Base-by-base conservation (phyloP, 2,113 vertebrate species). In the Chloroceryle aenea region DNA sequence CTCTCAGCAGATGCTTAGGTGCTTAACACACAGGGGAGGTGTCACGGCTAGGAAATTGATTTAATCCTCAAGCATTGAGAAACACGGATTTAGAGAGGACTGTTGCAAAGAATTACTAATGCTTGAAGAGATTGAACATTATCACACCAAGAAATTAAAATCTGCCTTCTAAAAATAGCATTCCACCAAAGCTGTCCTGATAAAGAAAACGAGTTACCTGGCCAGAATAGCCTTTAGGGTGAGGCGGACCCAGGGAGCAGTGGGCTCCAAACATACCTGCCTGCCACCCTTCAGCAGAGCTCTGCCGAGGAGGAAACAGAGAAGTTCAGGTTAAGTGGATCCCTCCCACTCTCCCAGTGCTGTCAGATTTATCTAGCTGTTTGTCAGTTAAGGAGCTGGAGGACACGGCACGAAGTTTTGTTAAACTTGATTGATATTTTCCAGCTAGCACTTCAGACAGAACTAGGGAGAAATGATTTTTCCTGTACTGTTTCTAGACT, bases 221-320 rank as follows among this genome's bases (percentile, higher is more conserved):
- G 89, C 86, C 77, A 95, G 34, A 82, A 97, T 75, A n/a, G 17
- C 4, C 43, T 80, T 52, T 19, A 93, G 16, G 3, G 76, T 4
- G 63, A 89, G 95, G 58, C 8, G 8, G n/a, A 97, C 90, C 97
- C 98, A 97, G 27, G 58, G 48, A 6, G n/a, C 74, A 4, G 94
- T 14, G n/a, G 97, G 96, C 29, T 98, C 50, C 69, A 98, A n/a
- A 6, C 98, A 98, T 27, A 95, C 73, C 2, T 23, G 12, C 14
- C 45, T 62, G 40, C 87, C 91, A 0, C 34, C 80, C 12, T 14
- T 8, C n/a, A 97, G 90, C 0, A 10, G 94, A 18, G 93, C 97
- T 82, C 98, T 98, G 89, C 89, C 83, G 12, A 82, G 23, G 76
- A 42, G 32, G 11, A 62, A 14, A 47, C 17, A 34, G 12, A 48